Percentiles rank a stretch among this genome's conserved stretches.
Evolutionary conservation across 2,113 vertebrate species (phyloP).

Genomic region (Plecturocebus donacophilus): DNA sequence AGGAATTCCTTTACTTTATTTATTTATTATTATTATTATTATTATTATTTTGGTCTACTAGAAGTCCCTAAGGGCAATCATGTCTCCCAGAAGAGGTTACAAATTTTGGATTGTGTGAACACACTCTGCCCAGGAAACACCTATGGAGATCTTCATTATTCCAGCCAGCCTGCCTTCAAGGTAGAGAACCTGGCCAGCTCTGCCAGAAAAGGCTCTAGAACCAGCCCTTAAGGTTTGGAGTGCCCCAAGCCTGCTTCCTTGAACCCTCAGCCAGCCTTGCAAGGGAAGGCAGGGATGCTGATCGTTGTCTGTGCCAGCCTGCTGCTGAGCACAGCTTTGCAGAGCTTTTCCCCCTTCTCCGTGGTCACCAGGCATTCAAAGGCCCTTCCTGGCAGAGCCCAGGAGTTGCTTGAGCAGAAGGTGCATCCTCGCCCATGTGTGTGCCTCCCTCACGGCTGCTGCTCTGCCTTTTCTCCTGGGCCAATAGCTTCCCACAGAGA

Average conservation of each 20-base stretch:
- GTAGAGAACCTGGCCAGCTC: background rate
- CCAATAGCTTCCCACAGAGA: background rate
- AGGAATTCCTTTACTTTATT: background rate
- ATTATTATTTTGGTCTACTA: background rate
- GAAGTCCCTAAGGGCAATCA: conserved; percentile 19
- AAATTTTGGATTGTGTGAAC: conserved; percentile 50
- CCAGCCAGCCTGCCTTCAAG: background rate
- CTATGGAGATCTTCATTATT: background rate
- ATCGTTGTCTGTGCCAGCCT: background rate
- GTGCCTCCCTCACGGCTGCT: too few species aligned
- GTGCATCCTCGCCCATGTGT: background rate
- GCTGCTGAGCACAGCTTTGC: background rate
- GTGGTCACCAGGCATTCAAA: background rate
- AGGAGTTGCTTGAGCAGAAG: background rate
- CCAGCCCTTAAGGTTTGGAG: background rate
- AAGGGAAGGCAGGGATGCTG: background rate
- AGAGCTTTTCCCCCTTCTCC: background rate
- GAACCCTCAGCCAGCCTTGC: background rate
- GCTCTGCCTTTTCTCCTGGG: background rate
- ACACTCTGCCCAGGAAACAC: background rate
- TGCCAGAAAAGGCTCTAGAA: background rate
- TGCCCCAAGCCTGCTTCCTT: background rate
- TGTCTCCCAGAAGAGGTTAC: conserved; percentile 46
- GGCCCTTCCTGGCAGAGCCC: background rate
- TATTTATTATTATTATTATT: too few species aligned